Percentiles rank a stretch among this genome's conserved stretches.
Conservation (phyloP, 2,113 vertebrate species). For the Lepidothrix coronata region DNA sequence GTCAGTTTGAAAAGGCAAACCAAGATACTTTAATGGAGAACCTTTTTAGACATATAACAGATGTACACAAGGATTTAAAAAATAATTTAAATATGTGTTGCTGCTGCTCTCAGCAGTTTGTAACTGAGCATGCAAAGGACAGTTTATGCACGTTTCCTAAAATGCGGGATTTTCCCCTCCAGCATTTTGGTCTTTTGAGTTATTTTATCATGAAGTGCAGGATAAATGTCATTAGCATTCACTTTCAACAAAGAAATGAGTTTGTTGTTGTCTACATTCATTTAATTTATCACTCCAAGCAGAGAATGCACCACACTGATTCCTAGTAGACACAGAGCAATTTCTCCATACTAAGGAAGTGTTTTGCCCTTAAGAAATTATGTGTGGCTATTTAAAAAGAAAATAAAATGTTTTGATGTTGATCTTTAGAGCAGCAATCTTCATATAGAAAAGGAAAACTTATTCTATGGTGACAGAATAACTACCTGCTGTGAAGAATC, state of each 20-base stretch:
- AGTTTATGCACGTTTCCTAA: not conserved
- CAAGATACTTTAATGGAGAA: not conserved
- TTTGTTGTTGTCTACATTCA: not conserved
- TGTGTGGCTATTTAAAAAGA: not conserved
- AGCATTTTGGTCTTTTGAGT: constrained; percentile 6
- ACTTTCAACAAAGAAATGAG: constrained; percentile 11
- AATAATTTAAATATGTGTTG: not conserved
- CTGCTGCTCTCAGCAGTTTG: not conserved
- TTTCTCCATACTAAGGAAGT: not conserved
- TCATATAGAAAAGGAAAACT: not conserved
- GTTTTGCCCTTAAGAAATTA: not conserved
- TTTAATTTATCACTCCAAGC: constrained; percentile 26
- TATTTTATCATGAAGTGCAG: constrained; percentile 14
- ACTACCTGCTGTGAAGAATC: not conserved
- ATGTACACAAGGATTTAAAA: not conserved
- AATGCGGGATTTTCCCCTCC: not conserved
- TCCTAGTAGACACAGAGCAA: not conserved
- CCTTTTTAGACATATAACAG: not conserved
- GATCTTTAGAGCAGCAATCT: not conserved
- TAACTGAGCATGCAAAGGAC: not conserved
- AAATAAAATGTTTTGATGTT: not conserved
- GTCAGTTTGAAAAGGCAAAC: not conserved
- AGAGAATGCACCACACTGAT: not conserved
- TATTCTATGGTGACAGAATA: not conserved
- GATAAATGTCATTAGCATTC: constrained; percentile 35